These are phyloP conservation scores for Okamejei kenojei DNA, from an alignment of 2,797 vertebrate species.

Conservation along the genomic window DNA sequence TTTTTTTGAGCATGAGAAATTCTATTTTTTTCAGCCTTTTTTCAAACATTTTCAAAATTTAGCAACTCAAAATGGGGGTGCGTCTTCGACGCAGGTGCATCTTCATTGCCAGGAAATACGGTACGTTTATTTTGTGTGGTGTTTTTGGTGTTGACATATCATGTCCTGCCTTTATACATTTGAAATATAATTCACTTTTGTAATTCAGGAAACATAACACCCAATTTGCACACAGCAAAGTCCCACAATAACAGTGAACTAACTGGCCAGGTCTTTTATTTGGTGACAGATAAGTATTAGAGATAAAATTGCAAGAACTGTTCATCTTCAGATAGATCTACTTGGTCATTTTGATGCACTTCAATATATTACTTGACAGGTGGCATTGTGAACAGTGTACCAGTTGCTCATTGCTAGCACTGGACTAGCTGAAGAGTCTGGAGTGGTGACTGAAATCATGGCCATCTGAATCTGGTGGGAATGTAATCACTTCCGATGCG, in stretches of 20 bases:
- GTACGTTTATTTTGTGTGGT: background rate
- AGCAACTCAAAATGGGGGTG: no score
- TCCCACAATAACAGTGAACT: background rate
- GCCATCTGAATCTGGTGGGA: background rate
- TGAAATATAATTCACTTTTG: background rate
- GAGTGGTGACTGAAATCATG: background rate
- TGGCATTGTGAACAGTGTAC: background rate
- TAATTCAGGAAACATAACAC: background rate
- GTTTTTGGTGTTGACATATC: background rate
- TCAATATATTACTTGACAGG: background rate
- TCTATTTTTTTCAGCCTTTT: no score
- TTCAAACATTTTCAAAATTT: no score
- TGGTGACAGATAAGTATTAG: background rate
- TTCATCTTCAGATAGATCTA: background rate
- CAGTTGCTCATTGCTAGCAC: background rate
- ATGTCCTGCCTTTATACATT: background rate
- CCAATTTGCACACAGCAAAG: background rate
- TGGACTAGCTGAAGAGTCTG: background rate
- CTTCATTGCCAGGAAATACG: no score
- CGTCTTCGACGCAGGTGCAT: no score
- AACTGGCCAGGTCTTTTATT: background rate
- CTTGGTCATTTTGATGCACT: background rate
- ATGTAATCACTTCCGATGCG: background rate
- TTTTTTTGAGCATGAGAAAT: no score
- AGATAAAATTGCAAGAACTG: background rate